These are phyloP conservation scores for Kradibia gibbosae DNA, from an alignment of 1,140 invertebrate genomes.

Conservation along the genomic window DNA sequence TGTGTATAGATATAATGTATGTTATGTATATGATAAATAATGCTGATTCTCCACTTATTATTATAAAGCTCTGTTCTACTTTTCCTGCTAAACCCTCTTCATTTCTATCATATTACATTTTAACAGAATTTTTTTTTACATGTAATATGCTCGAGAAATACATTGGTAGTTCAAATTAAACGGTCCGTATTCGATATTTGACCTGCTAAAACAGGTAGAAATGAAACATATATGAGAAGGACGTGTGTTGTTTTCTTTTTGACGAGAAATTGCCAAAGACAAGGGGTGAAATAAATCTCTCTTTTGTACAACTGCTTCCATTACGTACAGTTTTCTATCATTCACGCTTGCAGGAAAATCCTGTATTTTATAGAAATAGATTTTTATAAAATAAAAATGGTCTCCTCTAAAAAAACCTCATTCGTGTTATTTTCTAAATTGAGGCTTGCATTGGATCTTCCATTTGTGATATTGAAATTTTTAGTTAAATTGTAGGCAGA, in stretches of 20 bases:
- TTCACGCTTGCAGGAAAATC: not conserved
- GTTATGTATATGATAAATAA: not conserved
- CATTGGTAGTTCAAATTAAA: not conserved
- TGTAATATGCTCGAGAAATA: not conserved
- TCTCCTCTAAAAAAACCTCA: not conserved
- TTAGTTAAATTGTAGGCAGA: not conserved
- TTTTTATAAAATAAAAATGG: conserved; percentile 13
- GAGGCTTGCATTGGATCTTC: not conserved
- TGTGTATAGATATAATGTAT: not conserved
- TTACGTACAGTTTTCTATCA: not conserved
- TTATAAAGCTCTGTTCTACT: not conserved
- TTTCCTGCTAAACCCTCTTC: not conserved
- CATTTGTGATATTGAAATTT: not conserved
- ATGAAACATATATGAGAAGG: not conserved
- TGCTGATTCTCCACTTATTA: not conserved
- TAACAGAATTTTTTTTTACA: not conserved
- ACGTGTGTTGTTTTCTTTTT: not conserved
- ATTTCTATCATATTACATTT: not conserved
- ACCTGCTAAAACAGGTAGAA: too few relatives aligned
- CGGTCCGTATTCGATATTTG: not conserved
- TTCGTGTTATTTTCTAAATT: not conserved
- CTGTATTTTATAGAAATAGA: not conserved
- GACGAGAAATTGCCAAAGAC: not conserved
- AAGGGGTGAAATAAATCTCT: conserved; percentile 28
- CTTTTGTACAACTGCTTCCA: conserved; percentile 17